Evolutionary conservation across 2,113 vertebrate species (phyloP), one percentile per base, ranked within the genome.

Genomic region (Rhodinocichla rosea): DNA sequence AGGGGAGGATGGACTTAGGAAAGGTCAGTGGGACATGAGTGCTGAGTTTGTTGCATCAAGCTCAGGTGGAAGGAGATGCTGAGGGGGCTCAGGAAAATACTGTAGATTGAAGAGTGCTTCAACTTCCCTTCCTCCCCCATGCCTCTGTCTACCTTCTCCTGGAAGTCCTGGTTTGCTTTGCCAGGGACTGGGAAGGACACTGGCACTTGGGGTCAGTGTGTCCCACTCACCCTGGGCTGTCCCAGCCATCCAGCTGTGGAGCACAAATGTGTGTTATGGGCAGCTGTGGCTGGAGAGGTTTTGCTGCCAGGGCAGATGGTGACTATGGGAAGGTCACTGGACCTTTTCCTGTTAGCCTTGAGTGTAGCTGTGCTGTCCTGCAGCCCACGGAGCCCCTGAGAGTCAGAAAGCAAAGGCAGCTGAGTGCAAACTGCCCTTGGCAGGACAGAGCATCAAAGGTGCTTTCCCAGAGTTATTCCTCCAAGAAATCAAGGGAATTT

Each of bases 161-260:
- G 65, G n/a, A 13, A 15, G 33, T n/a, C 6, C 23, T 71, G 26
- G 4, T 56, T 49, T 55, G n/a, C 44, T 56, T 52, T 47, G 32
- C 39, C 47, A 11, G 19, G 35, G 4, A 2, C 3, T 53, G 53
- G 5, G 18, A 10, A 49, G 49, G 33, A 16, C 33, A 8, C 19
- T 1, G 3, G 30, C 19, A 9, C 22, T n/a, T 0, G 0, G 30
- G n/a, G 30, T 47, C 30, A 13, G 13, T 16, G 15, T 5, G 55
- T 77, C 55, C 32, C 12, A 7, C n/a, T 45, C 49, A 6, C 56
- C 15, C 65, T 74, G n/a, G 21, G 32, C 14, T 56, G 49, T 64
- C 45, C 21, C 74, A 28, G 30, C 20, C 75, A 32, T 60, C 30
- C 3, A 16, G 14, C 23, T 35, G n/a, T 32, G 55, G 13, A 67